Conservation (phyloP, 2,797 vertebrate genomes). For the Hyperoplus lanceolatus region DNA sequence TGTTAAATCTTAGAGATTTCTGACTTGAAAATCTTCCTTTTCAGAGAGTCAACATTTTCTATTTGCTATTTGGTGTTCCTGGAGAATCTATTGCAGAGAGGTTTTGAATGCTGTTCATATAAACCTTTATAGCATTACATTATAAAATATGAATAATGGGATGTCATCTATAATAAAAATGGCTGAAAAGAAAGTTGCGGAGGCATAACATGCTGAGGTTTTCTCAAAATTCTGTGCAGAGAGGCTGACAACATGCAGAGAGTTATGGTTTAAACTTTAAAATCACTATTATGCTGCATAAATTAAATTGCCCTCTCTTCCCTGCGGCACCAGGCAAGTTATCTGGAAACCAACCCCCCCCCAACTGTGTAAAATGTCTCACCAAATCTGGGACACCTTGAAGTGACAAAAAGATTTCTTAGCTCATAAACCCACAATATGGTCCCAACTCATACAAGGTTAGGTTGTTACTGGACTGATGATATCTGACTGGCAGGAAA, state of each 20-base stretch:
- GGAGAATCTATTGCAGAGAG: constrained; percentile 11
- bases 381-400: neutral
- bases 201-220: constrained; percentile 26
- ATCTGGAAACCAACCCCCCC: neutral
- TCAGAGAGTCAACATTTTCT: constrained; percentile 22
- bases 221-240: constrained; percentile 19
- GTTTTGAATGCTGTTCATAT: constrained; percentile 1
- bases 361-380: neutral
- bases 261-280: constrained; percentile 28
- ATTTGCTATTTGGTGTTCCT: constrained; percentile 18
- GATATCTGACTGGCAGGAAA: neutral
- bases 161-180: constrained; percentile 13
- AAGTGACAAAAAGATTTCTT: neutral
- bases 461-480: neutral
- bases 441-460: too few relatives aligned
- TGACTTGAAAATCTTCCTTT: constrained; percentile 38
- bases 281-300: constrained; percentile 8
- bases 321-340: neutral
- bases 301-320: neutral
- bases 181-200: constrained; percentile 10
- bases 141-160: constrained; percentile 39
- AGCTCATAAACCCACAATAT: neutral
- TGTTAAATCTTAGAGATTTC: constrained; percentile 46
- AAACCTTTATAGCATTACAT: constrained; percentile 22
- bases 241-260: constrained; percentile 17